Base-by-base conservation (phyloP, 2,797 vertebrate species). In the Cossypha heuglini region DNA sequence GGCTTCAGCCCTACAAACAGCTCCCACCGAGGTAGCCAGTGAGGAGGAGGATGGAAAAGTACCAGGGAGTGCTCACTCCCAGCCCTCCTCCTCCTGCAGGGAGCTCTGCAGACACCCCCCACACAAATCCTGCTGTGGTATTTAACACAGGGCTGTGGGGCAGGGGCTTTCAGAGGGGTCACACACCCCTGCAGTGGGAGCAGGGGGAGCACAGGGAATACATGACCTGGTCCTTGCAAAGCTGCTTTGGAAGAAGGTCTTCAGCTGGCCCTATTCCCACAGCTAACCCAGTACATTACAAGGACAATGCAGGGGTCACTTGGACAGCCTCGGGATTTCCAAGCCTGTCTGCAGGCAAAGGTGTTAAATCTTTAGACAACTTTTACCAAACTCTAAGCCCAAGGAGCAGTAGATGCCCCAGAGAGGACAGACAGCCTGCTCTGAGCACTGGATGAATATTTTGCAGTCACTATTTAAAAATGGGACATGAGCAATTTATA, bases 41-140 rank as follows among this genome's bases (percentile, higher is more conserved):
- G 8, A 33, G 85, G 63, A 25, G 63, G 67, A 95, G 64, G 68
- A 85, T 62, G 94, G 95, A 86, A 96, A 96, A 96, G 82, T 95
- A 94, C 93, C 52, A 29, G 88, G 13, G 85, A 71, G 52, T 2
- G 18, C 59, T 74, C 2, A 0, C 16, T 72, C 71, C 33, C 73
- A 78, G 61, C 33, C 63, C 31, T 81, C 46, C 73, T 76, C 25
- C 45, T 57, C 16, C 22, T 0, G 0, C 9, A 10, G 58, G 26
- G 14, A 43, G 42, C 37, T 48, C 37, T 49, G 52, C 81, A 84
- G 63, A 52, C 77, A 55, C 43, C 22, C 46, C 0, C 0, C 37
- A 15, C 37, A 26, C 51, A 18, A 0, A 6, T 31, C 3, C 1
- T 31, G 61, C 75, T 71, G 48, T 2, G 82, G 67, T 54, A 94